Percentiles rank a stretch among this genome's conserved stretches.
These are phyloP conservation scores for Amazona finschi DNA, from an alignment of 2,797 vertebrate genomes.

Conservation along the genomic window DNA sequence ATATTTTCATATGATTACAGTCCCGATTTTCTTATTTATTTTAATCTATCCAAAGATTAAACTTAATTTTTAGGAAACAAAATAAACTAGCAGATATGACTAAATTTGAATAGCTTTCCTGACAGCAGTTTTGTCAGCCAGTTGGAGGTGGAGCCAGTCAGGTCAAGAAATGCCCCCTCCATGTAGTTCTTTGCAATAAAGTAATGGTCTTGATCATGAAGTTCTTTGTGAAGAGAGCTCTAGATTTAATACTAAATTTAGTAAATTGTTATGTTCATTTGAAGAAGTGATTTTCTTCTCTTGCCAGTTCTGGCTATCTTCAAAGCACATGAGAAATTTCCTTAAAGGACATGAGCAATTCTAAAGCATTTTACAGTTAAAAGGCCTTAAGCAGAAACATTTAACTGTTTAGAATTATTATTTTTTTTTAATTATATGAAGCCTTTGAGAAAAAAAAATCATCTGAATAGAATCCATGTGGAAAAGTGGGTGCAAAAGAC, in stretches of 20 bases:
- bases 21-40: not conserved
- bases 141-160: not conserved
- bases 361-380: not conserved
- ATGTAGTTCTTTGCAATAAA: not conserved
- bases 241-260: not conserved
- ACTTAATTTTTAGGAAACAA: not conserved
- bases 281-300: not conserved
- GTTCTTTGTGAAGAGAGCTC: not conserved
- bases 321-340: not conserved
- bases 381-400: not conserved
- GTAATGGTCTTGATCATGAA: not conserved
- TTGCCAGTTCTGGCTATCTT: not conserved
- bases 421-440: not conserved
- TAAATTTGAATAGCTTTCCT: not conserved
- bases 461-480: not conserved
- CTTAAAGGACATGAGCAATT: not conserved
- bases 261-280: not conserved
- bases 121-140: not conserved
- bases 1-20: not conserved
- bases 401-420: not conserved
- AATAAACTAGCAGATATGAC: not conserved
- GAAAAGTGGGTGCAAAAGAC: not conserved
- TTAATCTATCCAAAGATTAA: not conserved
- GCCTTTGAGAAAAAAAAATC: not conserved
- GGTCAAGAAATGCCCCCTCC: not conserved